Percentiles rank a stretch among this genome's conserved stretches.
Evolutionary conservation across 2,113 vertebrate genomes (phyloP).

Genomic region (Hucho hucho): DNA sequence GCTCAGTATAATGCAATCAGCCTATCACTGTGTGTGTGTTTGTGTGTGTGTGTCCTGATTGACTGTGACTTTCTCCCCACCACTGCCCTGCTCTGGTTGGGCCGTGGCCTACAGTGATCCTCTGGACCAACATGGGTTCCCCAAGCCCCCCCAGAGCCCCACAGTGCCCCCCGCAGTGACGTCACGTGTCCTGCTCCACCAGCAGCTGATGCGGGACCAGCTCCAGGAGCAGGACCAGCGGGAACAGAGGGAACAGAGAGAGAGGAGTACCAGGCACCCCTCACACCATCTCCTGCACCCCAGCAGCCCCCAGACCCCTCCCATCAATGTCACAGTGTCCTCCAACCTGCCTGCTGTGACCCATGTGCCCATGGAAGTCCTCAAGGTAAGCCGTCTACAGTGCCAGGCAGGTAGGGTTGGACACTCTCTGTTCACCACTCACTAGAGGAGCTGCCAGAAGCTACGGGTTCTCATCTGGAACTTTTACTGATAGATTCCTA

Average conservation of each 20-base stretch:
- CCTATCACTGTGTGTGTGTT: constrained; percentile 1
- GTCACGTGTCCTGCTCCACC: constrained; percentile 82
- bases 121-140: constrained; percentile 81
- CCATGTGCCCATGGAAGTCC: constrained; percentile 84
- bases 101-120: constrained; percentile 74
- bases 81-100: constrained; percentile 40
- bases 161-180: constrained; percentile 78
- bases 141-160: constrained; percentile 77
- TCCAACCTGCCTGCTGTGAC: constrained; percentile 70
- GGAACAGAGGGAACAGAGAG: constrained; percentile 79
- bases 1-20: constrained; percentile 41
- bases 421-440: not conserved
- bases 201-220: constrained; percentile 83
- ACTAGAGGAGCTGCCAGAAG: too few relatives aligned
- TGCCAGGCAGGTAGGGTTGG: not conserved
- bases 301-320: constrained; percentile 72
- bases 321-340: constrained; percentile 78
- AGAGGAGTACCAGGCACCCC: constrained; percentile 79
- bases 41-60: constrained; percentile 1
- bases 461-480: too few relatives aligned
- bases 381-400: constrained; percentile 80
- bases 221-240: constrained; percentile 84
- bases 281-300: constrained; percentile 10
- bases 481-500: too few relatives aligned
- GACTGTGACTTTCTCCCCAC: constrained; percentile 32